A percentile compares a stretch with the other conserved stretches of the same genome.
These are phyloP conservation scores for Drosophila monieri DNA, from an alignment of 2,888 invertebrate genomes.

Conservation along the genomic window DNA sequence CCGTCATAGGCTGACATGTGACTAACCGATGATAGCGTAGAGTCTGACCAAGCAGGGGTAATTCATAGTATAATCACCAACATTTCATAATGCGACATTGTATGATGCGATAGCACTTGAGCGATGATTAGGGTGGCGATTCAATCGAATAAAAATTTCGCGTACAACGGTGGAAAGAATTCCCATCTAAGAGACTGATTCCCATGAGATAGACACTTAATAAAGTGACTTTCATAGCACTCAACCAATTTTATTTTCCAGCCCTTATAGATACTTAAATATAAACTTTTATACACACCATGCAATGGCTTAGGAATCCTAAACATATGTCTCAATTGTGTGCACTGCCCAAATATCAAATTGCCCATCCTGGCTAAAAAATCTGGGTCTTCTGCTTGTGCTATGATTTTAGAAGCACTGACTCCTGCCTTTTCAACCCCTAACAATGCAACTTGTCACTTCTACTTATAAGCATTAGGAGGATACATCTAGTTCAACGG, in stretches of 20 bases:
- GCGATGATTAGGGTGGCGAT: slow-evolving; percentile 57
- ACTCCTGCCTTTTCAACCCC: slow-evolving; percentile 1
- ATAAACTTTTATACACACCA: slow-evolving; percentile 16
- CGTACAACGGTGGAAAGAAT: slow-evolving; percentile 9
- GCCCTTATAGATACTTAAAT: slow-evolving; percentile 24
- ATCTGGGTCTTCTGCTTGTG: slow-evolving; percentile 1
- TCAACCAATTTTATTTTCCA: slow-evolving; percentile 42
- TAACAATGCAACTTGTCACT: background rate
- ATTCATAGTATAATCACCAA: slow-evolving; percentile 61
- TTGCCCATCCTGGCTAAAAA: slow-evolving; percentile 5
- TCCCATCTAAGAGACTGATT: slow-evolving; percentile 12
- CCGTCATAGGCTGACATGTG: slow-evolving; percentile 35
- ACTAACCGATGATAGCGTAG: slow-evolving; percentile 40
- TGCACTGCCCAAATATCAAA: slow-evolving; percentile 54
- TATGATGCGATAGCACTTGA: slow-evolving; percentile 59
- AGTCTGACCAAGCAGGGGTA: slow-evolving; percentile 29
- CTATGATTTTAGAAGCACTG: background rate
- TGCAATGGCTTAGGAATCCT: slow-evolving; percentile 18
- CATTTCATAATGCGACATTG: slow-evolving; percentile 55
- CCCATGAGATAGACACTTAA: slow-evolving; percentile 44
- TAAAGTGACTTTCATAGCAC: slow-evolving; percentile 52
- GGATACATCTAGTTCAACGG: background rate
- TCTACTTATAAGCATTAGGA: background rate
- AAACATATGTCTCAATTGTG: slow-evolving; percentile 78
- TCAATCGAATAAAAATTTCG: slow-evolving; percentile 46